Evolutionary conservation across 2,113 vertebrate genomes (phyloP).

Genomic region (Perca fluviatilis): DNA sequence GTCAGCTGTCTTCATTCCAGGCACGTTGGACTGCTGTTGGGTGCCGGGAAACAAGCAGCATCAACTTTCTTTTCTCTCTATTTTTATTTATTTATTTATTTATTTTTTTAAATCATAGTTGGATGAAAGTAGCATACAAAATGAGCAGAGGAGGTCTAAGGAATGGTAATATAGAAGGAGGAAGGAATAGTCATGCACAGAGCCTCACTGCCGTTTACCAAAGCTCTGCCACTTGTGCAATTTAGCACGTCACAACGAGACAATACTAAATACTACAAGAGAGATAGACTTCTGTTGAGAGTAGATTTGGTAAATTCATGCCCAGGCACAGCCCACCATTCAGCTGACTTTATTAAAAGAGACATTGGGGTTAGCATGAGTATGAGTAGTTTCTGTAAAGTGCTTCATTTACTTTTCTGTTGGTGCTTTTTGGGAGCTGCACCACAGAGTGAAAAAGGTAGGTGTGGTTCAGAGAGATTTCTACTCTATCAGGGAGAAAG

Average conservation of each 20-base stretch:
- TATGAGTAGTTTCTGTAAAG: slow-evolving; percentile 34
- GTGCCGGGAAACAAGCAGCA: slow-evolving; percentile 61
- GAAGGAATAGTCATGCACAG: background rate
- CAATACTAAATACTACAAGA: background rate
- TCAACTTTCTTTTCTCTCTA: slow-evolving; percentile 14
- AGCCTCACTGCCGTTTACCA: slow-evolving; percentile 17
- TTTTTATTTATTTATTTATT: background rate
- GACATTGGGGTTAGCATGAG: slow-evolving; percentile 14
- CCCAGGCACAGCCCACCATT: slow-evolving; percentile 21
- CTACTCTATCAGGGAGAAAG: slow-evolving; percentile 15
- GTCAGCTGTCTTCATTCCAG: slow-evolving; percentile 72
- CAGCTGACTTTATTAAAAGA: slow-evolving; percentile 27
- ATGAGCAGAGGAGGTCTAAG: slow-evolving; percentile 27
- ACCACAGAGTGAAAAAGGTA: slow-evolving; percentile 33
- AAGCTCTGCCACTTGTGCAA: background rate
- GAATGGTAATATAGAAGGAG: slow-evolving; percentile 31
- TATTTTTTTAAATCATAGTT: slow-evolving; percentile 29
- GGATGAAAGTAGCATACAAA: slow-evolving; percentile 59
- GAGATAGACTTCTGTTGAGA: background rate
- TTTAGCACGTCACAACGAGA: background rate
- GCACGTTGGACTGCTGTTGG: slow-evolving; percentile 62
- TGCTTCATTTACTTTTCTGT: slow-evolving; percentile 39
- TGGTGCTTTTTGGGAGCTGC: slow-evolving; percentile 20
- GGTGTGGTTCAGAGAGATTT: slow-evolving; percentile 37
- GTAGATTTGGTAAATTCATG: slow-evolving; percentile 36